Evolutionary conservation across 2,113 vertebrate species (phyloP).

Genomic region (Seriola dumerili): DNA sequence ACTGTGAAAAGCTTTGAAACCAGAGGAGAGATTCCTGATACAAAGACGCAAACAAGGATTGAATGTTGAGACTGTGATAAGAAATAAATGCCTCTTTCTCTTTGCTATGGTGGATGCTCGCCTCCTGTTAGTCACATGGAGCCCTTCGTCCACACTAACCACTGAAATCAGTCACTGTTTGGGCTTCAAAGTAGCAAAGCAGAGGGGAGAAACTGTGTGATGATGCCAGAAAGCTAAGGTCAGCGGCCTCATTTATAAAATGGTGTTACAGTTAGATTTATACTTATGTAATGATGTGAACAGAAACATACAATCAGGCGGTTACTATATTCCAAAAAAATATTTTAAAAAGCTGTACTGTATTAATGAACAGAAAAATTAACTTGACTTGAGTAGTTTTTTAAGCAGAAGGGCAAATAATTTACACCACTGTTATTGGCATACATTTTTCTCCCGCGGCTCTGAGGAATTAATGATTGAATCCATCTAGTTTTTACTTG

Average conservation of each 20-base stretch:
- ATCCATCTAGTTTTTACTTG: conserved; percentile 2
- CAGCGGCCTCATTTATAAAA: conserved; percentile 43
- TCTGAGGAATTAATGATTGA: background rate
- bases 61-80: conserved; percentile 57
- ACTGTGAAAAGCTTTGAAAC: conserved; percentile 31
- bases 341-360: background rate
- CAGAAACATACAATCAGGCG: conserved; percentile 9
- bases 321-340: background rate
- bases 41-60: conserved; percentile 56
- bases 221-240: conserved; percentile 44
- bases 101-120: conserved; percentile 49
- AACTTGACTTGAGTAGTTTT: background rate
- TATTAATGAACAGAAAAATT: too few species aligned
- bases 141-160: conserved; percentile 58
- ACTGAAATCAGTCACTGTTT: conserved; percentile 59
- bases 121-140: conserved; percentile 76
- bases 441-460: background rate
- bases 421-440: background rate
- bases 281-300: background rate
- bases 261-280: conserved; percentile 3
- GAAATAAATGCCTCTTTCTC: conserved; percentile 74
- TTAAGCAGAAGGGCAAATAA: background rate
- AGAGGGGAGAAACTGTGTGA: conserved; percentile 4
- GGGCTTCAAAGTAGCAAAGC: conserved; percentile 55
- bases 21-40: conserved; percentile 36